Conservation (phyloP, 2,888 invertebrate genomes). For the Lasioglossum zephyrum region DNA sequence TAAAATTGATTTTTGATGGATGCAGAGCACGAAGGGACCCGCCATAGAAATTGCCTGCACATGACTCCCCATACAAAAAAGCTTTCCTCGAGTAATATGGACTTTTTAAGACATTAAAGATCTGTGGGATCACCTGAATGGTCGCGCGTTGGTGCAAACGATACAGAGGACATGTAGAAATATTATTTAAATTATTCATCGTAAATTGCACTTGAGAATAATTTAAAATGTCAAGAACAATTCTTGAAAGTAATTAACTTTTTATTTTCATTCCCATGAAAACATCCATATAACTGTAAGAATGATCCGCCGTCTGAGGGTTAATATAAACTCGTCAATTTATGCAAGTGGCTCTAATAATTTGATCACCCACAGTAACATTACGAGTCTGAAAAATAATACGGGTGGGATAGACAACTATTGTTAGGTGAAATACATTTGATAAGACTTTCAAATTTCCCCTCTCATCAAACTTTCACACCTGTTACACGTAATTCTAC, state of each 20-base stretch:
- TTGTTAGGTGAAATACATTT: too few species aligned
- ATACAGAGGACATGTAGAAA: not conserved
- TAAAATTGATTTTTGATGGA: conserved; percentile 36
- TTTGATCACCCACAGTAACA: not conserved
- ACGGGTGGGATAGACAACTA: not conserved
- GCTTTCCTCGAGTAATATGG: not conserved
- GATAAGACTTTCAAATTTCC: too few species aligned
- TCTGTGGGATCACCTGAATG: not conserved
- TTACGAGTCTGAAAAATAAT: not conserved
- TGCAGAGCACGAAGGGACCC: not conserved
- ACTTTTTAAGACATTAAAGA: not conserved
- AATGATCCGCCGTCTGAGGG: not conserved
- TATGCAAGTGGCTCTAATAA: not conserved
- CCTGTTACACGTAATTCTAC: too few species aligned
- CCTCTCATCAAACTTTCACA: too few species aligned
- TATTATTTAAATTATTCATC: not conserved
- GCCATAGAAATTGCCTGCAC: not conserved
- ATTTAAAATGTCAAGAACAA: too few species aligned
- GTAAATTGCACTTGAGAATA: too few species aligned
- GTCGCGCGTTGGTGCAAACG: not conserved
- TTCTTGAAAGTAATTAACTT: too few species aligned
- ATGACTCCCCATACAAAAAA: not conserved
- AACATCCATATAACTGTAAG: not conserved
- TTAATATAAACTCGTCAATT: not conserved
- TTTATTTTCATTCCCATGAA: too few species aligned